A percentile compares a stretch with the other conserved stretches of the same genome.
These are phyloP conservation scores for Celastrina argiolus DNA, from an alignment of 2,888 invertebrate species.

Conservation along the genomic window DNA sequence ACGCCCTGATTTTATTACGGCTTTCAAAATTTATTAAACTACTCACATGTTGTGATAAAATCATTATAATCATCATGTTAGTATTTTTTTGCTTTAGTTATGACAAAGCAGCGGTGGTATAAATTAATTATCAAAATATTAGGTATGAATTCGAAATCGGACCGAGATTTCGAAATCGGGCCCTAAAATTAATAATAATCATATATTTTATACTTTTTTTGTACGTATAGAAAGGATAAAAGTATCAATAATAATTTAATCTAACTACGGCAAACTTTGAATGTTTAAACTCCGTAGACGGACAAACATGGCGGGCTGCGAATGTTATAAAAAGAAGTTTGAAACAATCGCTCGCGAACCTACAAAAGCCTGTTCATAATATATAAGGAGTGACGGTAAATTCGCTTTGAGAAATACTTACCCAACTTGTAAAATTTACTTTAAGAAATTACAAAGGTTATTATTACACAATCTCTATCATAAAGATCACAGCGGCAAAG, in stretches of 20 bases:
- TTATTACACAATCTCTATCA: constrained; percentile 50
- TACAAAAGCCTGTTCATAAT: constrained; percentile 39
- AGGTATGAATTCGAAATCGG: too few relatives aligned
- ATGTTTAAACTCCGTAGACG: constrained; percentile 19
- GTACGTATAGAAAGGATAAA: neutral
- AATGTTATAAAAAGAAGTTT: constrained; percentile 20
- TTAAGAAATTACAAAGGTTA: constrained; percentile 58
- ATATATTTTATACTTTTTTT: neutral
- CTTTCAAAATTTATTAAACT: constrained; percentile 12
- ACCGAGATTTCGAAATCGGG: too few relatives aligned
- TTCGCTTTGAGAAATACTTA: constrained; percentile 48
- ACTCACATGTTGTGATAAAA: neutral
- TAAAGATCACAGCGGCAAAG: constrained; percentile 44
- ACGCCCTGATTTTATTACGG: constrained; percentile 15
- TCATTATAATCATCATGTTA: too few relatives aligned
- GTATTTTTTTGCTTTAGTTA: too few relatives aligned
- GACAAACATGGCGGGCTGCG: constrained; percentile 16
- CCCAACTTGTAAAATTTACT: constrained; percentile 48
- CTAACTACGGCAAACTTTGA: neutral
- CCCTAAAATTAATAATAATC: too few relatives aligned
- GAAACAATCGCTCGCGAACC: constrained; percentile 35
- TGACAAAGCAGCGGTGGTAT: too few relatives aligned
- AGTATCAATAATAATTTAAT: neutral
- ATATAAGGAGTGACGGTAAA: constrained; percentile 43
- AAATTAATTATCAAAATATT: too few relatives aligned